phyloP scores from a whole-genome alignment of 2,888 invertebrate species.

The Cerceris ruficornis region DNA sequence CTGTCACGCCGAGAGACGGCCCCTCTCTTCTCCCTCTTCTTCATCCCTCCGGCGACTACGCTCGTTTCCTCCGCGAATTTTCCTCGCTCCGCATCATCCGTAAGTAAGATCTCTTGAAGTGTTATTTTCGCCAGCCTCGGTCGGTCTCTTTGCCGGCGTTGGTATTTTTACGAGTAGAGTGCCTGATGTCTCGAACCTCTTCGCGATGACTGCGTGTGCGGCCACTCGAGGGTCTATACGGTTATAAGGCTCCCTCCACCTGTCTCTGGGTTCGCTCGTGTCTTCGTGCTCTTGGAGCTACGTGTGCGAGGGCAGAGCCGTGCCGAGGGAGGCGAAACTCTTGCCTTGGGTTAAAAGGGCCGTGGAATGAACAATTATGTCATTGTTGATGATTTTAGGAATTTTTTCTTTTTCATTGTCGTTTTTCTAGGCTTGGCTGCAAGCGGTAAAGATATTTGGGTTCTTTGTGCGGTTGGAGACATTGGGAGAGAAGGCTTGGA shows the following conservation, averaged over 20 bases:
- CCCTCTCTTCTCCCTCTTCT: neutral
- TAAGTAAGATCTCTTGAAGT: constrained; percentile 74
- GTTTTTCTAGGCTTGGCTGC: no score
- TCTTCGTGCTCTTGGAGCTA: neutral
- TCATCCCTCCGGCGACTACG: constrained; percentile 12
- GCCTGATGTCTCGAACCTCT: constrained; percentile 55
- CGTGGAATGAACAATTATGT: no score
- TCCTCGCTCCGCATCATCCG: constrained; percentile 44
- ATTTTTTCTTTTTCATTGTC: no score
- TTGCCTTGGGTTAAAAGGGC: no score
- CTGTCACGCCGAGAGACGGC: constrained; percentile 21
- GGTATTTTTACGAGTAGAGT: constrained; percentile 74
- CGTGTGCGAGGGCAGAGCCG: no score
- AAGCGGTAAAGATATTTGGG: no score
- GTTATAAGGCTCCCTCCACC: constrained; percentile 1
- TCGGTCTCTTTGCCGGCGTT: constrained; percentile 57
- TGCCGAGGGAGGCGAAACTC: no score
- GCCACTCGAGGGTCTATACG: neutral
- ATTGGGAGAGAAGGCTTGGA: no score
- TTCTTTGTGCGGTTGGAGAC: no score
- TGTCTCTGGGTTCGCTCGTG: neutral
- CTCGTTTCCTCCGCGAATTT: constrained; percentile 57
- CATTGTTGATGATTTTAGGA: no score
- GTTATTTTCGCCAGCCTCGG: constrained; percentile 71
- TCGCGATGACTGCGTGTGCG: constrained; percentile 23